These are phyloP conservation scores for Coremacera marginata DNA, from an alignment of 2,888 invertebrate species.

Conservation along the genomic window DNA sequence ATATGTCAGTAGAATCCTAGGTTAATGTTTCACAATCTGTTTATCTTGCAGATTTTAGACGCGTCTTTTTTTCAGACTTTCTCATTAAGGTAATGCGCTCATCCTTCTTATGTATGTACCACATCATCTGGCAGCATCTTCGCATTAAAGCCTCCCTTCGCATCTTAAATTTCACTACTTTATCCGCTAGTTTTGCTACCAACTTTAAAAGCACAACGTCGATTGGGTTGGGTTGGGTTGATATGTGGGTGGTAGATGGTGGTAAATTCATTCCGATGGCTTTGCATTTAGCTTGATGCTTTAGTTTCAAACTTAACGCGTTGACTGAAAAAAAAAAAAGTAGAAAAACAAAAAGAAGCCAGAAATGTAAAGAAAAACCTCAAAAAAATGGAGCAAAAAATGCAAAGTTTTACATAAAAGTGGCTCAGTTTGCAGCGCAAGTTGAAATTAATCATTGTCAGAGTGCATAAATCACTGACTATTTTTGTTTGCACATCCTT, in stretches of 20 bases:
- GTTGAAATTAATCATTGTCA: conserved; percentile 57
- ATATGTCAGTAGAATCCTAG: not conserved
- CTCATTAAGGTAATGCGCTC: no score
- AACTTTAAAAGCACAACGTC: not conserved
- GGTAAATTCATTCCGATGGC: not conserved
- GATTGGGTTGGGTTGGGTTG: not conserved
- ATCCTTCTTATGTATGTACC: not conserved
- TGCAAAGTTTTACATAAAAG: conserved; percentile 46
- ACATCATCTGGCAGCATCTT: not conserved
- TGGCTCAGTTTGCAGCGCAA: conserved; percentile 43
- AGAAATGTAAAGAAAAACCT: conserved; percentile 9
- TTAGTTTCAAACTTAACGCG: not conserved
- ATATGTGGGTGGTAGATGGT: not conserved
- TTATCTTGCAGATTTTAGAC: no score
- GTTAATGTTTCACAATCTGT: not conserved
- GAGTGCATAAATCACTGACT: conserved; percentile 53
- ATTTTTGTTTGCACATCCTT: conserved; percentile 40
- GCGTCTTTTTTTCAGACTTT: no score
- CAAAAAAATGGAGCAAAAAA: conserved; percentile 31
- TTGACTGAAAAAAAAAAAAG: not conserved
- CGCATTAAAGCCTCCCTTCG: not conserved
- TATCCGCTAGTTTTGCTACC: not conserved
- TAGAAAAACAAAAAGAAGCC: conserved; percentile 24
- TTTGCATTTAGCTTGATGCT: conserved; percentile 21
- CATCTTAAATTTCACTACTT: not conserved